A percentile compares a stretch with the other conserved stretches of the same genome.
Evolutionary conservation across 1,140 invertebrate genomes (phyloP).

Genomic region (Drosophila yakuba): DNA sequence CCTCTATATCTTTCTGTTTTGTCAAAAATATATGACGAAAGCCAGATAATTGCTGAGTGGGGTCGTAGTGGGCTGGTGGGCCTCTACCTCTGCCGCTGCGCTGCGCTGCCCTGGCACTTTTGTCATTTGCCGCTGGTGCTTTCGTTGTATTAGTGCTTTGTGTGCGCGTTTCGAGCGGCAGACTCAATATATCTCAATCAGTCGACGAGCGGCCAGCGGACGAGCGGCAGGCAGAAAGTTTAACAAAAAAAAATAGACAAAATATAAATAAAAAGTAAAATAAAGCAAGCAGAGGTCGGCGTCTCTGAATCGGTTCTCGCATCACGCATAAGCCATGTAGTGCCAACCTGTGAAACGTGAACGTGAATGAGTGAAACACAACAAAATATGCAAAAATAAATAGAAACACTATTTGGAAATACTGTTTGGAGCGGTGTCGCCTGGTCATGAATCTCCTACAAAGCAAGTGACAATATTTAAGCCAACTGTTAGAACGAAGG

Average conservation of each 20-base stretch:
- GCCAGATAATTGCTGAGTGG: constrained; percentile 26
- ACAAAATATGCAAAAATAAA: constrained; percentile 56
- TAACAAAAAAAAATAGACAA: constrained; percentile 6
- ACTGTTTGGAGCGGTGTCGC: constrained; percentile 28
- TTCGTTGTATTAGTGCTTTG: constrained; percentile 37
- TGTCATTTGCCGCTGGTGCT: constrained; percentile 40
- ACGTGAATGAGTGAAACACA: constrained; percentile 43
- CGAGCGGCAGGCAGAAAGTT: constrained; percentile 37
- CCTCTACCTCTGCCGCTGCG: not conserved
- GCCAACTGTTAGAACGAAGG: not conserved
- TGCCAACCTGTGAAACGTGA: constrained; percentile 35
- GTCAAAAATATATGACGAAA: constrained; percentile 44
- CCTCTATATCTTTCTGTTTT: constrained; percentile 19
- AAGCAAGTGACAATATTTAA: constrained; percentile 64
- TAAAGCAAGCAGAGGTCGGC: constrained; percentile 44
- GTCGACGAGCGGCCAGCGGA: constrained; percentile 54
- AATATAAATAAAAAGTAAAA: constrained; percentile 24
- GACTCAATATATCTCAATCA: constrained; percentile 72
- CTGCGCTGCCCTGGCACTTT: constrained; percentile 32
- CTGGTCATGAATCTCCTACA: constrained; percentile 73
- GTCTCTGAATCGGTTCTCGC: constrained; percentile 34
- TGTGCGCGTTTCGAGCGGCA: constrained; percentile 43
- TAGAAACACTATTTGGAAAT: constrained; percentile 19
- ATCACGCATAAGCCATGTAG: constrained; percentile 73
- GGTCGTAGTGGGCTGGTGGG: not conserved